Percentiles rank a stretch among this genome's conserved stretches.
These are phyloP conservation scores for Kryptopterus vitreolus DNA, from an alignment of 2,797 vertebrate genomes.

Conservation along the genomic window DNA sequence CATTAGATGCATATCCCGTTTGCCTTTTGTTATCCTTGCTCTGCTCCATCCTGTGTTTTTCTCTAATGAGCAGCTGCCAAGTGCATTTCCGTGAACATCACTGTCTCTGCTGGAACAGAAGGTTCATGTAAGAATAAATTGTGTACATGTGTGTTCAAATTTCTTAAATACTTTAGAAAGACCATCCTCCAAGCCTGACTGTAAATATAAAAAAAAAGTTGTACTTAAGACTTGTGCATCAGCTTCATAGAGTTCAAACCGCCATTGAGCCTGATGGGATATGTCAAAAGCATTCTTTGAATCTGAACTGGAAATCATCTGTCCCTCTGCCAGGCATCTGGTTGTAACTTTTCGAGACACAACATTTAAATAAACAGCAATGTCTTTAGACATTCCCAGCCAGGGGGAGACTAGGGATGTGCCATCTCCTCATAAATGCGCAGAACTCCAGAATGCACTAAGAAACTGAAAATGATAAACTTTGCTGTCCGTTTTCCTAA, in stretches of 20 bases:
- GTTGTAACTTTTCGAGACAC: conserved; percentile 65
- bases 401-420: conserved; percentile 49
- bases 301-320: conserved; percentile 71
- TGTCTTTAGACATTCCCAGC: conserved; percentile 53
- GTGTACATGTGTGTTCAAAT: neutral
- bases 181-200: neutral
- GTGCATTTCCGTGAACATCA: conserved; percentile 36
- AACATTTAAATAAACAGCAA: conserved; percentile 76
- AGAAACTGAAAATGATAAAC: conserved; percentile 75
- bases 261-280: conserved; percentile 64
- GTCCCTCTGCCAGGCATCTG: conserved; percentile 64
- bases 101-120: conserved; percentile 7
- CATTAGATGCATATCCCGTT: conserved; percentile 56
- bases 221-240: conserved; percentile 14
- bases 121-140: conserved; percentile 11
- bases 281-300: conserved; percentile 74
- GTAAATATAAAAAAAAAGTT: conserved; percentile 19
- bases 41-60: conserved; percentile 59
- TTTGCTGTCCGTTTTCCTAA: conserved; percentile 79
- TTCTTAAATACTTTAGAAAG: neutral
- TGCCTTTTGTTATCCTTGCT: conserved; percentile 66
- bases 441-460: conserved; percentile 57
- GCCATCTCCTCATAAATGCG: conserved; percentile 50
- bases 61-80: conserved; percentile 60
- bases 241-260: conserved; percentile 24